These are phyloP conservation scores for Brotula barbata DNA, from an alignment of 2,797 vertebrate species.

Conservation along the genomic window DNA sequence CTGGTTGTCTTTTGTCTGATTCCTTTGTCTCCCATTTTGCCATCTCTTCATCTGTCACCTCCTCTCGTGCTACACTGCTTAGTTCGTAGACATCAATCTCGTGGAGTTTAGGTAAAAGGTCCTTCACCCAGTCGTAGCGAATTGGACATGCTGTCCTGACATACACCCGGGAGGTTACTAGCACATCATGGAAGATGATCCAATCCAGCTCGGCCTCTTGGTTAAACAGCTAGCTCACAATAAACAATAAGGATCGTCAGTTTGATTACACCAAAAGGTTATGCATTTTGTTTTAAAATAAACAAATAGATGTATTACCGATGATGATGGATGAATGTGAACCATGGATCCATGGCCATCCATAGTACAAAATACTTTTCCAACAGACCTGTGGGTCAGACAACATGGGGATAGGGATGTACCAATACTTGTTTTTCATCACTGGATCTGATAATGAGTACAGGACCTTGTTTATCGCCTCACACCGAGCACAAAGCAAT, in stretches of 20 bases:
- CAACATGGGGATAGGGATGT: too few relatives aligned
- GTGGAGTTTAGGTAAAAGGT: slow-evolving; percentile 92
- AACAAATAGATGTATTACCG: slow-evolving; percentile 73
- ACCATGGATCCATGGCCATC: slow-evolving; percentile 96
- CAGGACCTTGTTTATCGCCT: too few relatives aligned
- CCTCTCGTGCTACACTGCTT: slow-evolving; percentile 91
- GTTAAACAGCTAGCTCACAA: slow-evolving; percentile 83
- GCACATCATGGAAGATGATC: slow-evolving; percentile 95
- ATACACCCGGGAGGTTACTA: slow-evolving; percentile 92
- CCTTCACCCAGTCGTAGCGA: slow-evolving; percentile 94
- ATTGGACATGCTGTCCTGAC: slow-evolving; percentile 92
- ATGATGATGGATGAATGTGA: slow-evolving; percentile 94
- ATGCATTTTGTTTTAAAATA: background rate
- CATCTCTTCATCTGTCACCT: slow-evolving; percentile 90
- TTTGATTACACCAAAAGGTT: background rate
- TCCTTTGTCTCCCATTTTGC: slow-evolving; percentile 85
- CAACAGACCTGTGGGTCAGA: slow-evolving; percentile 83
- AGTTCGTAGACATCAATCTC: slow-evolving; percentile 91
- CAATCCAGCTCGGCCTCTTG: slow-evolving; percentile 89
- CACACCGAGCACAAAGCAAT: too few relatives aligned
- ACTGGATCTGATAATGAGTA: too few relatives aligned
- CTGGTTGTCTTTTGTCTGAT: slow-evolving; percentile 82
- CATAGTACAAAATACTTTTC: slow-evolving; percentile 96
- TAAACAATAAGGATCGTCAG: background rate
- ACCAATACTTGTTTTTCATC: too few relatives aligned